phyloP scores from a whole-genome alignment of 2,113 vertebrate genomes.

The Lamprotornis superbus region DNA sequence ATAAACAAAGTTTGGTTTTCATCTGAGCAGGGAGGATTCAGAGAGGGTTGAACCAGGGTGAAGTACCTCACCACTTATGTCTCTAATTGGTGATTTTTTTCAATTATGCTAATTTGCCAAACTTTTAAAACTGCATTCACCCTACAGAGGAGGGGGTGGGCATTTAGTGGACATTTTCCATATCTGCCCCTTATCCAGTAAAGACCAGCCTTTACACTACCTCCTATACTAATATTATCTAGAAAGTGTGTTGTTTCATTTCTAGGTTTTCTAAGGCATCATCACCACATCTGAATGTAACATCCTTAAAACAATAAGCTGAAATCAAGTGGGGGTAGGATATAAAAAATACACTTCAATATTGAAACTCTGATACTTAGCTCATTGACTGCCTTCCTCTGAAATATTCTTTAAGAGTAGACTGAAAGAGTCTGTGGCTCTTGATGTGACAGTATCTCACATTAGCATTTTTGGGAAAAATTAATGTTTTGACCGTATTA shows the following conservation, averaged over 20 bases:
- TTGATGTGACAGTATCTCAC: background rate
- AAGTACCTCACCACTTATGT: background rate
- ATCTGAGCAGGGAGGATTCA: background rate
- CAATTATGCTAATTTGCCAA: background rate
- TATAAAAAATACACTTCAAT: background rate
- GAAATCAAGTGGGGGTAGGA: background rate
- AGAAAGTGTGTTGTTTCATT: background rate
- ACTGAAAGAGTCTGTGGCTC: background rate
- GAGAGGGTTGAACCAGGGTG: background rate
- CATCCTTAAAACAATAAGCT: background rate
- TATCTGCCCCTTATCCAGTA: background rate
- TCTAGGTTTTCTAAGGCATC: background rate
- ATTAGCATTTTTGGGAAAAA: background rate
- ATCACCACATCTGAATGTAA: background rate
- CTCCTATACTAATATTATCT: background rate
- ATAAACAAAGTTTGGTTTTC: background rate
- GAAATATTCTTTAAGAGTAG: background rate
- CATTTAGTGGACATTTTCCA: background rate
- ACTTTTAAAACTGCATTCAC: background rate
- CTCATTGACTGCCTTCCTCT: background rate
- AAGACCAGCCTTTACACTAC: background rate
- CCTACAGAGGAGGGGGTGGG: background rate
- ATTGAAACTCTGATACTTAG: background rate
- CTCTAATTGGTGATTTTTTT: background rate
- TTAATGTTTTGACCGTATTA: background rate